Conservation (phyloP, 2,888 invertebrate species). For the Argyresthia goedartella region DNA sequence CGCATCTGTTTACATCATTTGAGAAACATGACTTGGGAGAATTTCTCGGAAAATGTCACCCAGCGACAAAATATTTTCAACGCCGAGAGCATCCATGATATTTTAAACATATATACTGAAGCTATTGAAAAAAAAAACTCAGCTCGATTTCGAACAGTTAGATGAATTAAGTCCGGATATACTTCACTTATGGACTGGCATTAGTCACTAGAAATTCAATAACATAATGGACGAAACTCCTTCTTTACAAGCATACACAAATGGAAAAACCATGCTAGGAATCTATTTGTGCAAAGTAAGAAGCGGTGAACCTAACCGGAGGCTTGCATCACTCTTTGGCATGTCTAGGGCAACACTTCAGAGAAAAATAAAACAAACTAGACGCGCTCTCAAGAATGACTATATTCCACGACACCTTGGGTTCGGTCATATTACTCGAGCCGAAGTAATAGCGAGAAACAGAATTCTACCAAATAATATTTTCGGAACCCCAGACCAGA, state of each 20-base stretch:
- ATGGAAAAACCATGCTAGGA: neutral
- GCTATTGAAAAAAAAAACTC: neutral
- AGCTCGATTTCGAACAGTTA: neutral
- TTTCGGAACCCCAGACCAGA: conserved; percentile 3
- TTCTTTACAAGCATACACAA: neutral
- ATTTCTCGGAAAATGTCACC: conserved; percentile 6
- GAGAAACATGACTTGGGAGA: neutral
- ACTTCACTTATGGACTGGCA: conserved; percentile 2
- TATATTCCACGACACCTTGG: conserved; percentile 6
- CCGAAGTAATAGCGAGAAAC: conserved; percentile 3
- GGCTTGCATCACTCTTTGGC: no score
- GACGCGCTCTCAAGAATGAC: conserved; percentile 1
- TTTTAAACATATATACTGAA: neutral
- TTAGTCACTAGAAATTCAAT: conserved; percentile 3
- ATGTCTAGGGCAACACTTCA: neutral
- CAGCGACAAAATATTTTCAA: conserved; percentile 6
- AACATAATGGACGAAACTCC: conserved; percentile 1
- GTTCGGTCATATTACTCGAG: conserved; percentile 2
- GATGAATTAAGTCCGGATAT: neutral
- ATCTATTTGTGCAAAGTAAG: conserved; percentile 2
- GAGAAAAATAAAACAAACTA: neutral
- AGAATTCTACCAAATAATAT: conserved; percentile 3
- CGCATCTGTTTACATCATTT: conserved; percentile 6
- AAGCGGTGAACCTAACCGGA: conserved; percentile 1
- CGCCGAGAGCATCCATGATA: neutral